phyloP scores from a whole-genome alignment of 2,888 invertebrate species.

The Clusia tigrina region DNA sequence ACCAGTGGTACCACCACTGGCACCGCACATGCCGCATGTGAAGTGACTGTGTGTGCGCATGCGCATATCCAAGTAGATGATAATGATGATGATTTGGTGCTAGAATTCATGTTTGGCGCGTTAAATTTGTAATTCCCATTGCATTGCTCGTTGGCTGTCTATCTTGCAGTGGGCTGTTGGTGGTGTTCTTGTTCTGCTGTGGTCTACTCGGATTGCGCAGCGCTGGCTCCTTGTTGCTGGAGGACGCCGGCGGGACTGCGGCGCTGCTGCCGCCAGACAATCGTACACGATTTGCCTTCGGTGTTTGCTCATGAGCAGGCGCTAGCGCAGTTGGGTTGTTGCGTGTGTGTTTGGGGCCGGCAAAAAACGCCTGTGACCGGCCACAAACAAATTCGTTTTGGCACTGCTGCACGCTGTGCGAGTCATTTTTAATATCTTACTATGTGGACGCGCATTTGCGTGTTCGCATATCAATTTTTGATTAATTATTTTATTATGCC shows the following conservation, averaged over 20 bases:
- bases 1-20: background rate
- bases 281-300: background rate
- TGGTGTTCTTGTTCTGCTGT: background rate
- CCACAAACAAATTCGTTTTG: background rate
- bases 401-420: background rate
- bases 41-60: background rate
- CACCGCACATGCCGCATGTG: background rate
- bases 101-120: constrained; percentile 40
- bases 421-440: background rate
- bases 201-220: background rate
- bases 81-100: constrained; percentile 26
- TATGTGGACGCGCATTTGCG: background rate
- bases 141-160: background rate
- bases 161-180: background rate
- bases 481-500: constrained; percentile 6
- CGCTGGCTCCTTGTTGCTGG: background rate
- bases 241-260: background rate
- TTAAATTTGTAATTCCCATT: constrained; percentile 7
- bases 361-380: background rate
- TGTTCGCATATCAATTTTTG: constrained; percentile 1
- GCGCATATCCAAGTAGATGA: background rate
- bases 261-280: background rate
- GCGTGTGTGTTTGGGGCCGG: background rate
- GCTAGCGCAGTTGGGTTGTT: background rate
- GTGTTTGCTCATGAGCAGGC: background rate